These are phyloP conservation scores for Pomacea maculata DNA, from an alignment of 1,140 invertebrate genomes.

Conservation along the genomic window DNA sequence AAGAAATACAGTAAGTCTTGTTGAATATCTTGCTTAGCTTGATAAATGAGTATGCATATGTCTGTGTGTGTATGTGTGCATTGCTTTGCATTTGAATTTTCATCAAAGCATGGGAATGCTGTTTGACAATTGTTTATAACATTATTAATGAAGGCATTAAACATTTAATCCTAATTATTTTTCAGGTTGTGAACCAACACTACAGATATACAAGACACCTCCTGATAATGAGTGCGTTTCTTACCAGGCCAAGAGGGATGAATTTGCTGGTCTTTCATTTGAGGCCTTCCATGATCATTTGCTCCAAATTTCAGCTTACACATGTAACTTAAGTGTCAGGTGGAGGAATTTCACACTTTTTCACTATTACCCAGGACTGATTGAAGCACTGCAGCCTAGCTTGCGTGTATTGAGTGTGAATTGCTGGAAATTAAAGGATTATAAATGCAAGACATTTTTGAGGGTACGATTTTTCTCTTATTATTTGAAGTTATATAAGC, in stretches of 20 bases:
- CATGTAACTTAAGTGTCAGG: background rate
- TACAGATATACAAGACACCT: background rate
- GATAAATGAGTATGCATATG: background rate
- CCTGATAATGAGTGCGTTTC: background rate
- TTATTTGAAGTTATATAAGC: too few relatives aligned
- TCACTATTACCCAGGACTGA: background rate
- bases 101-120: too few relatives aligned
- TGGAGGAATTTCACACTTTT: background rate
- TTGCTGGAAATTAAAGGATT: too few relatives aligned
- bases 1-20: background rate
- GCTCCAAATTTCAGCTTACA: background rate
- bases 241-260: background rate
- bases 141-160: too few relatives aligned
- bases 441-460: too few relatives aligned
- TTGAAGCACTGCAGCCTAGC: background rate
- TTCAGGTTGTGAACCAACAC: background rate
- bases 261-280: background rate
- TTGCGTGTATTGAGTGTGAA: background rate
- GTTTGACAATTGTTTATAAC: too few relatives aligned
- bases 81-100: too few relatives aligned
- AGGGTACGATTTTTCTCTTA: too few relatives aligned
- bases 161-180: too few relatives aligned
- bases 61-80: background rate
- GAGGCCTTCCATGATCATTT: constrained; percentile 1
- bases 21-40: background rate